phyloP scores from a whole-genome alignment of 2,888 invertebrate species.

The Drosophila pullipes region DNA sequence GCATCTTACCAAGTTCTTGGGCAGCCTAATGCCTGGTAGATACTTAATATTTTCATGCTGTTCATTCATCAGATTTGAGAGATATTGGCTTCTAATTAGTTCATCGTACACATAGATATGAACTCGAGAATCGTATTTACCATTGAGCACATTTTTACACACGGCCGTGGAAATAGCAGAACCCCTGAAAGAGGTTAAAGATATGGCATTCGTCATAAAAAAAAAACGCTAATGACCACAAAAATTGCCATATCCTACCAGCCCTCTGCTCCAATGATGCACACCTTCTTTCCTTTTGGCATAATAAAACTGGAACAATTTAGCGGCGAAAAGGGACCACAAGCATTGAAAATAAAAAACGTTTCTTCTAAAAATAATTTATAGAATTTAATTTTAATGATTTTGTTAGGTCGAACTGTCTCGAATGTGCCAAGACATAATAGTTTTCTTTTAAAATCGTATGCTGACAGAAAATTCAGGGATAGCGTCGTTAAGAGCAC shows the following conservation, averaged over 20 bases:
- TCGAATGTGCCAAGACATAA: constrained; percentile 20
- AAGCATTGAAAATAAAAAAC: constrained; percentile 15
- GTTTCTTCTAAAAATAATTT: constrained; percentile 9
- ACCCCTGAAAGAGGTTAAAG: constrained; percentile 50
- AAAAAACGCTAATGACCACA: background rate
- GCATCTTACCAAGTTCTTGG: constrained; percentile 68
- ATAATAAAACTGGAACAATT: constrained; percentile 41
- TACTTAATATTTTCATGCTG: constrained; percentile 75
- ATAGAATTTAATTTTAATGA: constrained; percentile 26
- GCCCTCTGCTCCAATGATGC: constrained; percentile 71
- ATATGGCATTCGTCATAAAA: background rate
- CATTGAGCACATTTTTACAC: constrained; percentile 51
- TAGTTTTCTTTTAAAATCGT: background rate
- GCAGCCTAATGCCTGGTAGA: constrained; percentile 65
- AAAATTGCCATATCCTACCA: constrained; percentile 52
- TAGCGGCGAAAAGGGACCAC: constrained; percentile 19
- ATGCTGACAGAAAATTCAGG: constrained; percentile 30
- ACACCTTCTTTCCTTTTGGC: constrained; percentile 59
- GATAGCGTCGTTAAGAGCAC: constrained; percentile 47
- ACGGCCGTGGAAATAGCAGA: constrained; percentile 69
- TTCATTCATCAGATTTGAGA: constrained; percentile 68
- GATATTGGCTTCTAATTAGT: constrained; percentile 38
- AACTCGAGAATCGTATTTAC: constrained; percentile 55
- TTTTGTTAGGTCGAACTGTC: constrained; percentile 23
- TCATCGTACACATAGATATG: constrained; percentile 77